A percentile compares a stretch with the other conserved stretches of the same genome.
Evolutionary conservation across 2,113 vertebrate species (phyloP).

Genomic region (Platichthys flesus): DNA sequence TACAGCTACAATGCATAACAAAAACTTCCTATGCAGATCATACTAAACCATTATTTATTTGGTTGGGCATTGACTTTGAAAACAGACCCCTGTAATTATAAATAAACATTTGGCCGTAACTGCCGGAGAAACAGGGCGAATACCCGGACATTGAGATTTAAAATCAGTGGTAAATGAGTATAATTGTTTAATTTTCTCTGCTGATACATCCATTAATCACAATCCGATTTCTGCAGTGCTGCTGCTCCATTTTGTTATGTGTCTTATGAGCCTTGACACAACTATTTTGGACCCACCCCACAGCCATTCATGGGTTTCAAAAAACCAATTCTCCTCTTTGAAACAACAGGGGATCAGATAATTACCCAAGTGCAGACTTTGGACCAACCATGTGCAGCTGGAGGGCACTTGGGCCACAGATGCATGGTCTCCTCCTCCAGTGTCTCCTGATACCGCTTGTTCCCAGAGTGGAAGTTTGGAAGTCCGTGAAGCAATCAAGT

Average conservation of each 20-base stretch:
- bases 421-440: slow-evolving; percentile 59
- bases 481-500: slow-evolving; percentile 77
- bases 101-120: neutral
- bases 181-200: slow-evolving; percentile 13
- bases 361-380: slow-evolving; percentile 83
- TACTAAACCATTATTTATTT: too few species aligned
- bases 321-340: slow-evolving; percentile 76
- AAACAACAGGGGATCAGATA: slow-evolving; percentile 82
- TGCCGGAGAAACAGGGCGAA: neutral
- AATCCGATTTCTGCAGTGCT: neutral
- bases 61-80: too few species aligned
- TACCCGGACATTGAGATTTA: neutral
- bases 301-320: slow-evolving; percentile 73
- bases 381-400: slow-evolving; percentile 79
- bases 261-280: slow-evolving; percentile 41
- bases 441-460: slow-evolving; percentile 65
- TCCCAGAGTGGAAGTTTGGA: slow-evolving; percentile 68
- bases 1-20: too few species aligned
- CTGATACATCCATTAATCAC: slow-evolving; percentile 6
- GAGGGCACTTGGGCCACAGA: slow-evolving; percentile 78
- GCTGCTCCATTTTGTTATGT: slow-evolving; percentile 37
- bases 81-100: neutral
- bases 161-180: neutral
- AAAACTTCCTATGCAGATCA: too few species aligned
- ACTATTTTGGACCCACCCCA: slow-evolving; percentile 63